Conservation (phyloP, 2,888 invertebrate genomes). For the Diplazon laetatorius region DNA sequence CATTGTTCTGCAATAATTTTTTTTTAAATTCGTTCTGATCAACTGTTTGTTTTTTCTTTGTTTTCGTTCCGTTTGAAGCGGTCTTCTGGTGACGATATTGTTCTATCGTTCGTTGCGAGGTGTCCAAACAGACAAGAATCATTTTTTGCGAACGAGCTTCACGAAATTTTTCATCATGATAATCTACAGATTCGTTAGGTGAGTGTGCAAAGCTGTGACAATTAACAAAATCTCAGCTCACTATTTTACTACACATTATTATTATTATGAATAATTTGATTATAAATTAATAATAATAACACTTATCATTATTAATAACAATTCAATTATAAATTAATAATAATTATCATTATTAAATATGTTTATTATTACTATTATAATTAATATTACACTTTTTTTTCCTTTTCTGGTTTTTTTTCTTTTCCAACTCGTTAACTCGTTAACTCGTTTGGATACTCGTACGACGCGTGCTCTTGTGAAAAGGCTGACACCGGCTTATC, state of each 20-base stretch:
- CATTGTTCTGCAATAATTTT: too few relatives aligned
- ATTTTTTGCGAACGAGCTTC: constrained; percentile 80
- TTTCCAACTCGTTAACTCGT: neutral
- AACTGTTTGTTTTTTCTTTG: too few relatives aligned
- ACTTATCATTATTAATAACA: too few relatives aligned
- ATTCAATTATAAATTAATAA: too few relatives aligned
- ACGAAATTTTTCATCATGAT: constrained; percentile 84
- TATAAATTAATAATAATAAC: too few relatives aligned
- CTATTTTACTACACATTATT: too few relatives aligned
- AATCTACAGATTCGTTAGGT: constrained; percentile 87
- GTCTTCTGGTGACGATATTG: constrained; percentile 91
- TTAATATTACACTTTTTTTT: neutral
- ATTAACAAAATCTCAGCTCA: neutral
- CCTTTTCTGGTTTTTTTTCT: neutral
- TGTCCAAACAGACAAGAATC: constrained; percentile 85
- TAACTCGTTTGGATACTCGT: too few relatives aligned
- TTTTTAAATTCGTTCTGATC: too few relatives aligned
- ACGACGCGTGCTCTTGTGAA: constrained; percentile 9
- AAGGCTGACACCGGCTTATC: constrained; percentile 86
- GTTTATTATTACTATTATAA: too few relatives aligned
- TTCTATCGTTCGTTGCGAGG: constrained; percentile 90
- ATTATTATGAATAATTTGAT: too few relatives aligned
- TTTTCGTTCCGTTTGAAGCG: constrained; percentile 84
- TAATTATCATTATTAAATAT: too few relatives aligned
- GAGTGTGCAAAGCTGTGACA: constrained; percentile 60